These are phyloP conservation scores for Apostichopus californicus DNA, from an alignment of 35 echinoderm and acorn worm species.

Conservation along the genomic window DNA sequence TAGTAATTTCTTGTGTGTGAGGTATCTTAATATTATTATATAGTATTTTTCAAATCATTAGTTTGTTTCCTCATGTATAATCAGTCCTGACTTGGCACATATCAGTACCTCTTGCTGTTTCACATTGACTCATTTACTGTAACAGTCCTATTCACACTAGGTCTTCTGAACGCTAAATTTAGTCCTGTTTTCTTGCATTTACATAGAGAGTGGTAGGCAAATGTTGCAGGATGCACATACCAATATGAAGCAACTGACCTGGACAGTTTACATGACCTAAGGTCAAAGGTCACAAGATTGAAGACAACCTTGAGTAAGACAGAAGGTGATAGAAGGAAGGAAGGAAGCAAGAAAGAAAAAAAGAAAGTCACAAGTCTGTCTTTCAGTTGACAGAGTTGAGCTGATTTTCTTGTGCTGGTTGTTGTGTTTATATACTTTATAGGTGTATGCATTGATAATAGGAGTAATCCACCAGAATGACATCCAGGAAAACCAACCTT, in stretches of 20 bases:
- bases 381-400: not conserved
- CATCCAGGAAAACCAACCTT: too few relatives aligned
- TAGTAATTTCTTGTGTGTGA: too few relatives aligned
- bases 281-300: not conserved
- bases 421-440: too few relatives aligned
- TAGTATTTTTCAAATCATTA: not conserved
- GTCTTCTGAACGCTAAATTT: too few relatives aligned
- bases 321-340: too few relatives aligned
- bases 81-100: not conserved
- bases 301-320: too few relatives aligned
- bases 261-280: constrained; percentile 83
- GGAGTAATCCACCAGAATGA: too few relatives aligned
- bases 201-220: constrained; percentile 78
- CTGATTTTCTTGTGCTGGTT: not conserved
- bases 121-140: too few relatives aligned
- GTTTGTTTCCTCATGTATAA: not conserved
- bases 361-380: not conserved
- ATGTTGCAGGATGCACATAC: constrained; percentile 64
- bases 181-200: not conserved
- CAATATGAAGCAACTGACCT: constrained; percentile 94
- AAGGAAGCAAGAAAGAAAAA: not conserved
- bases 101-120: not conserved
- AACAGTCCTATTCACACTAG: too few relatives aligned
- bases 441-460: too few relatives aligned
- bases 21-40: too few relatives aligned